Percentiles rank a stretch among this genome's conserved stretches.
Conservation (phyloP, 2,888 invertebrate species). For the Torymus texanus region DNA sequence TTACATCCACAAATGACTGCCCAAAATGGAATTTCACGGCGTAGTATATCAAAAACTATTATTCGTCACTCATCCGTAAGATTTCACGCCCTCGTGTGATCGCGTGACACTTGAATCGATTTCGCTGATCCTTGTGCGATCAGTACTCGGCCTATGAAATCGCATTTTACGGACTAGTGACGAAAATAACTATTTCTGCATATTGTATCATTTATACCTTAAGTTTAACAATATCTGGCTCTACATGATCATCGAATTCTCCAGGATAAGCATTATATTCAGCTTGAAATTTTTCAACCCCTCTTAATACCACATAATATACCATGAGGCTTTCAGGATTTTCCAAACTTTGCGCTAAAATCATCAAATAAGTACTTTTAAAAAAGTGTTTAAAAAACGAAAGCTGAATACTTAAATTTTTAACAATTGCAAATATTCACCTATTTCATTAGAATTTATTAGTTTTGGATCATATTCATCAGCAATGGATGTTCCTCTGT, state of each 20-base stretch:
- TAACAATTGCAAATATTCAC: conserved; percentile 65
- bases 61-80: no score
- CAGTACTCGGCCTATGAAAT: no score
- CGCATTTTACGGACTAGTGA: no score
- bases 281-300: conserved; percentile 91
- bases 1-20: no score
- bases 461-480: conserved; percentile 86
- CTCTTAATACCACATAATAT: conserved; percentile 92
- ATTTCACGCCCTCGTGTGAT: no score
- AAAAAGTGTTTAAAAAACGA: conserved; percentile 48
- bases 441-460: conserved; percentile 78
- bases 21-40: no score
- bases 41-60: no score
- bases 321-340: conserved; percentile 91
- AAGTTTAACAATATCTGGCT: conserved; percentile 91
- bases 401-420: conserved; percentile 29
- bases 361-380: conserved; percentile 44
- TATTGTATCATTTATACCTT: conserved; percentile 77
- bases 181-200: no score
- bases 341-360: conserved; percentile 83
- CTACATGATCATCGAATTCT: conserved; percentile 88
- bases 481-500: conserved; percentile 87
- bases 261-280: conserved; percentile 95
- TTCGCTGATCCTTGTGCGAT: no score
- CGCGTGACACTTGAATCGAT: no score